Evolutionary conservation across 2,113 vertebrate species (phyloP), one percentile per base, ranked within the genome.

Genomic region (Parus major): DNA sequence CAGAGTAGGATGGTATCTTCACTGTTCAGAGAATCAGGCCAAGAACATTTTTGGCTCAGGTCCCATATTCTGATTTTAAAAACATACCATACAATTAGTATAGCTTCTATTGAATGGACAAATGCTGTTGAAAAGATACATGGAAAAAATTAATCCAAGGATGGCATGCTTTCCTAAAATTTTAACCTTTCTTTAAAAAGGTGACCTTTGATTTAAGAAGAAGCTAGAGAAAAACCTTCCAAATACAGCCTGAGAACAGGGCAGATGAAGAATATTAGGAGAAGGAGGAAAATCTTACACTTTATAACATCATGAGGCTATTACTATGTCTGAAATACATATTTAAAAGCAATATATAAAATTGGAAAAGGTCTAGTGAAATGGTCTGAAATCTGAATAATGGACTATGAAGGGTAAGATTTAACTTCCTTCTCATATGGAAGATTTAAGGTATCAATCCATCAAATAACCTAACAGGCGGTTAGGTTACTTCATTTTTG

Each of bases 271-370:
- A 50, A 42, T 50, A 83, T 56, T 69, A 75, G 17, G 29, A 83
- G 44, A 7, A 95, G 12, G 7, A 71, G 5, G 59, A 85, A 94
- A 92, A 53, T 55, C 33, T 84, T 88, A 52, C 25, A 19, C 4
- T 80, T 92, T 70, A 73, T 44, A 53, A 12, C 21, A 73, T 90
- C 29, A 39, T 77, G 42, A 93, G 12, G 52, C 23, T 92, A 69
- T 83, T 88, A 77, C 39, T 47, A 11, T 69, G 35, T 63, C 72
- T 81, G 55, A 77, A 28, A 91, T 42, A 80, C 39, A 42, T 90
- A 88, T 91, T 86, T 92, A 55, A 81, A 95, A 85, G 79, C 56
- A 90, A 59, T 86, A 80, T 23, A 86, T 61, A 59, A 91, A 89
- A 91, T 39, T 78, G 56, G 61, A 71, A 79, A 75, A 79, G 53